Base-by-base conservation (phyloP, 1,140 invertebrate genomes). In the Drosophila bifasciata region DNA sequence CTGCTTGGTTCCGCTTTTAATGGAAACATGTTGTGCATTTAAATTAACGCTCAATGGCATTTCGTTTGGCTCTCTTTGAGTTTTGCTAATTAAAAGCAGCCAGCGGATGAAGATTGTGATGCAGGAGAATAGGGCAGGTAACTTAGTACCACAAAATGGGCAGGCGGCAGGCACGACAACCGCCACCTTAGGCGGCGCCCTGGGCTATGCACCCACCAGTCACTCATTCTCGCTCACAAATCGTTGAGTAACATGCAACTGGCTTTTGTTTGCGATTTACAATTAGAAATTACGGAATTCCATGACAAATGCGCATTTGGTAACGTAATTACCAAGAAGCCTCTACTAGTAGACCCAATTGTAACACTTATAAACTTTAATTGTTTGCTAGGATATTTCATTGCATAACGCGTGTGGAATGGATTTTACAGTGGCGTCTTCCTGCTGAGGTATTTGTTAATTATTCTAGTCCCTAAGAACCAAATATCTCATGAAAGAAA, bases 21-120 rank as follows among this genome's bases (percentile, higher is more conserved):
- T 75, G 70, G 62, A 70, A 81, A 71, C 83, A 83, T 78, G 78
- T 64, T 88, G 55, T 79, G 83, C 78, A 86, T 86, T 88, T 75
- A 51, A 86, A 86, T 88, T 79, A 86, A 64, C 59, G 57, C 69
- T 72, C 83, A 86, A 86, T 86, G 78, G 74, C 75, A 83, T 83
- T 79, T 76, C 56, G 64, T 71, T 88, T 67, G 64, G 55, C 62
- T 48, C 55, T 59, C 53, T 49, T 36, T 36, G 32, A 63, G 67
- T 45, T 40, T 75, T 39, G 51, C 80, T 86, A 85, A 85, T 86
- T 85, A 85, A 77, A 67, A 70, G 46, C 63, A 73, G 49, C 57
- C 57, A 39, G 50, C 70, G 56, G 28, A 45, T 46, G 61, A 60
- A 77, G 62, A 64, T 25, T 63, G 61, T 62, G 39, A 53, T 36